Base-by-base conservation (phyloP, 2,888 invertebrate genomes). In the Hymenopus coronatus region DNA sequence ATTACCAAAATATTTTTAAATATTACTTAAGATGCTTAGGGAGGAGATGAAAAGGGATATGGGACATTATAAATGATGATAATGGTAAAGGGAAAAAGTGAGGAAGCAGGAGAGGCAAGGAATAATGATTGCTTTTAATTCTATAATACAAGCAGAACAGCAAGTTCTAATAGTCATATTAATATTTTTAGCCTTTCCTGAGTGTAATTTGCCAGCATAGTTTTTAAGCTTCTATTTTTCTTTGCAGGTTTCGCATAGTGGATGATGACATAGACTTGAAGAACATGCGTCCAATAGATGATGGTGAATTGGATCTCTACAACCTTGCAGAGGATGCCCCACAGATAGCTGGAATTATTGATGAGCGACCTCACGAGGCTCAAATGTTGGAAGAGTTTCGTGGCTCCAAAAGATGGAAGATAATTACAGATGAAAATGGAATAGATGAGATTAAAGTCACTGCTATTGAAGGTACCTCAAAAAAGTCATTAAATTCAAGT, bases 311-410 rank as follows among this genome's bases (percentile, higher is more conserved):
- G 82, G 96, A 97, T 88, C 94, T 97, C 3, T 94, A 96, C 85
- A 95, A 96, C 88, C 94, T 96, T 0, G 95, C 95, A n/a, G 98
- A 99, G 92, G 98, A 98, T 93, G 97, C 97, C 0, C 99, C 99
- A 0, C 97, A 97, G 93, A 96, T 99, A 90, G 98, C 97, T 0
- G 98, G 97, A 1, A 95, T 98, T 88, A 95, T 98, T 87, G 98
- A 98, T 92, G 98, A 98, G 85, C 93, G 97, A 91, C 96, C 97
- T 0, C 94, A 95, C 88, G 95, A 96, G 90, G 91, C 97, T 15
- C 91, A 92, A 90, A 91, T 88, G 12, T 86, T 91, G 70, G 92
- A 92, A 87, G 90, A 91, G 81, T 91, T 91, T 83, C 88, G 90
- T n/a, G 89, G 88, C 12, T 88, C 90, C 7, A 90, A 89, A 27